A percentile compares a stretch with the other conserved stretches of the same genome.
phyloP scores from a whole-genome alignment of 1,140 invertebrate genomes.

The Eriosoma lanigerum region DNA sequence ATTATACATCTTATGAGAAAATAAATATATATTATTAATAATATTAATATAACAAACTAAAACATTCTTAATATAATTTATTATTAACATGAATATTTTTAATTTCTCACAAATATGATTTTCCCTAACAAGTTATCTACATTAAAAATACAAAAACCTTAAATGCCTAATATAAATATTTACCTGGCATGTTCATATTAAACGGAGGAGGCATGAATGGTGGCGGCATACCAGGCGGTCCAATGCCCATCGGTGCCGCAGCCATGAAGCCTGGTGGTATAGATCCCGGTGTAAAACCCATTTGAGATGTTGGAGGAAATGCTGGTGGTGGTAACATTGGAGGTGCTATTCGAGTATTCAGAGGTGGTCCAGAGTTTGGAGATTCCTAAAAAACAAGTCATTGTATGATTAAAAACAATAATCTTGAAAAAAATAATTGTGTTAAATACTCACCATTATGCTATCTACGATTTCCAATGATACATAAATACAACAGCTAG shows the following conservation, averaged over 20 bases:
- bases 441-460: background rate
- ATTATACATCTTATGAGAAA: no score
- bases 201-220: slow-evolving; percentile 36
- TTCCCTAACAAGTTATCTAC: no score
- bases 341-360: slow-evolving; percentile 27
- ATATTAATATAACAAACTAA: no score
- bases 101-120: no score
- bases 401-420: background rate
- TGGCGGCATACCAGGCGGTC: slow-evolving; percentile 35
- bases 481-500: slow-evolving; percentile 10
- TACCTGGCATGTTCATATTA: slow-evolving; percentile 40
- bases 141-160: no score
- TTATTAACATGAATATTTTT: no score
- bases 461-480: background rate
- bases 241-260: slow-evolving; percentile 39
- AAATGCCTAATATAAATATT: no score
- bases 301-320: slow-evolving; percentile 15
- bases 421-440: background rate
- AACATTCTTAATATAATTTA: no score
- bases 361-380: background rate
- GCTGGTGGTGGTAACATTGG: slow-evolving; percentile 39
- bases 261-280: slow-evolving; percentile 40
- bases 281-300: slow-evolving; percentile 18
- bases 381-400: slow-evolving; percentile 1
- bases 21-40: no score